Conservation (phyloP, 2,113 vertebrate genomes). For the Penelope pileata region DNA sequence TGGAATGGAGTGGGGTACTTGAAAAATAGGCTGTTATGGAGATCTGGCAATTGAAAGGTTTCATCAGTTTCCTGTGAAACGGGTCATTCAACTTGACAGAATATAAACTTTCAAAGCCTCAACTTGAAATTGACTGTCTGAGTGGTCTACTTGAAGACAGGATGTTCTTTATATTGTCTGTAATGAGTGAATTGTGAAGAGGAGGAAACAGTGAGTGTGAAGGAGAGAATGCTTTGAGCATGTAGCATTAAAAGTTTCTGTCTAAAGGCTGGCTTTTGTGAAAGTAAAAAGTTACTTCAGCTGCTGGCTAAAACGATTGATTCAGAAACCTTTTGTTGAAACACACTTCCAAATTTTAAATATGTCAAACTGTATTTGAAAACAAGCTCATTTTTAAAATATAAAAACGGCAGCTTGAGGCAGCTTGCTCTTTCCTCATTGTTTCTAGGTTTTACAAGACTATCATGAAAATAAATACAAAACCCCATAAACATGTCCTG, state of each 20-base stretch:
- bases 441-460: not conserved
- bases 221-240: not conserved
- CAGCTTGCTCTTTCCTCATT: not conserved
- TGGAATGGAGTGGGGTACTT: not conserved
- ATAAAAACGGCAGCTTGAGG: not conserved
- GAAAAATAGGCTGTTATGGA: not conserved
- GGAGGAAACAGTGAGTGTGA: not conserved
- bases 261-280: not conserved
- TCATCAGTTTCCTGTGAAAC: not conserved
- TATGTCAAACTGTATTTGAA: not conserved
- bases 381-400: not conserved
- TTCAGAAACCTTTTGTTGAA: not conserved
- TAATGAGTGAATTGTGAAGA: not conserved
- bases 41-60: not conserved
- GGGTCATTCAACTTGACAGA: not conserved
- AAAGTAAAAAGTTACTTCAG: not conserved
- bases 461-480: not conserved
- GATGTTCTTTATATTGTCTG: not conserved
- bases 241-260: not conserved
- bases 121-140: not conserved
- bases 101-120: not conserved
- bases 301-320: not conserved
- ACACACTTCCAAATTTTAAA: not conserved
- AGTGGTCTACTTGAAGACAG: not conserved
- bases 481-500: not conserved